Evolutionary conservation across 2,113 vertebrate species (phyloP), one percentile per base, ranked within the genome.

Genomic region (Notarius lentiginosus): DNA sequence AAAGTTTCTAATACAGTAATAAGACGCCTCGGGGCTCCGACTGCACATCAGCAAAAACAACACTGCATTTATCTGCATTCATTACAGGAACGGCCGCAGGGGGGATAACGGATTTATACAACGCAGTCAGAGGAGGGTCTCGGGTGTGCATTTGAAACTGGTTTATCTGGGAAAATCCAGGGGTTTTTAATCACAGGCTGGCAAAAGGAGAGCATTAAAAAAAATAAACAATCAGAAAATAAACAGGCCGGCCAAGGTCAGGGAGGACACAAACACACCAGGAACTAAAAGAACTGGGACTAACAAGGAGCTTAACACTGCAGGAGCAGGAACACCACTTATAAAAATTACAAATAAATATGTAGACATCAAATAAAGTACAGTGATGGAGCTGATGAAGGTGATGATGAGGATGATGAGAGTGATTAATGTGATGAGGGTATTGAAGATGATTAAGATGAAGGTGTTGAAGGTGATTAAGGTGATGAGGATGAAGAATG

Each of bases 1-100:
- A 18, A 7, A 72, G 30, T 72, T 22, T 75, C 1, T 75, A n/a
- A 53, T n/a, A 76, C 73, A 76, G 73, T 53, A 53, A 7, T 5
- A 15, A 12, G 47, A 76, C 20, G 22, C 73, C 22, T 51, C 73
- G 4, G 22, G 73, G 22, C 73, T 76, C 47, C 1, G 47, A n/a
- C 73, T 76, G 73, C 47, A 6, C 73, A 76, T 76, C 73, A 76
- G 73, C 22, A 76, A n/a, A 76, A 76, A 76, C 73, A 51, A 76
- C 73, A 30, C 20, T n/a, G 47, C 73, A 47, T 51, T 76, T 24
- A 76, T 76, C 73, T 76, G 47, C 73, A 51, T 76, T 51, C 22
- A 51, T 76, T 76, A 49, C 22, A 76, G 20, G 51, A 51, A 6
- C 47, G 0, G 73, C 73, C 22, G 8, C 0, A n/a, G 73, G 73